These are phyloP conservation scores for Mastomys natalensis DNA, from an alignment of 2,113 vertebrate species.

Conservation along the genomic window DNA sequence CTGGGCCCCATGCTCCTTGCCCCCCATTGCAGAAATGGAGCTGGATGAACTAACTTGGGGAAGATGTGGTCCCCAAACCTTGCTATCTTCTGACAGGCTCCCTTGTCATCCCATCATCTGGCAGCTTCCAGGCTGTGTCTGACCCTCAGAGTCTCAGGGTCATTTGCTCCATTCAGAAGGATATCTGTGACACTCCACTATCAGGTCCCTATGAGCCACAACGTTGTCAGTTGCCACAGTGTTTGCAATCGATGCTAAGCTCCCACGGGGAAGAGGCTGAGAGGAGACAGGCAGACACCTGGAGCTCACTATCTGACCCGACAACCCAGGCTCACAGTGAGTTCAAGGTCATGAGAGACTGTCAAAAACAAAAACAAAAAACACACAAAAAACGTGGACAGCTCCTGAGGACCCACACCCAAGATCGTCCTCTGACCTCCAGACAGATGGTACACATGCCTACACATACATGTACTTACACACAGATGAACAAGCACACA, in stretches of 20 bases:
- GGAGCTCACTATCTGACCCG: neutral
- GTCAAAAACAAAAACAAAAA: neutral
- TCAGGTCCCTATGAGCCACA: neutral
- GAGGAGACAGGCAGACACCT: neutral
- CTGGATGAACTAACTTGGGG: neutral
- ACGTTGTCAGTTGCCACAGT: neutral
- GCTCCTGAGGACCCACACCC: neutral
- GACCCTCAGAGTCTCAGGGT: neutral
- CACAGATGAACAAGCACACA: neutral
- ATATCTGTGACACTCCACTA: neutral
- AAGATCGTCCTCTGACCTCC: neutral
- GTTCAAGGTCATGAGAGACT: neutral
- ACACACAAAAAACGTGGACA: too few relatives aligned
- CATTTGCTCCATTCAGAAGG: neutral
- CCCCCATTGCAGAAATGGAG: neutral
- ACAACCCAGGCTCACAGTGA: neutral
- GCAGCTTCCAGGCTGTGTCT: neutral
- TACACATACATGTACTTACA: neutral
- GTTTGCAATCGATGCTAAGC: neutral
- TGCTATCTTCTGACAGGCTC: neutral
- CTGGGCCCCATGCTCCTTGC: neutral
- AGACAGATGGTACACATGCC: neutral
- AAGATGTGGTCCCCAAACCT: rapidly evolving
- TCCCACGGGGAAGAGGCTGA: neutral
- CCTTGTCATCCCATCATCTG: neutral